phyloP scores from a whole-genome alignment of 2,113 vertebrate genomes.

The Corythoichthys haematopterus region DNA sequence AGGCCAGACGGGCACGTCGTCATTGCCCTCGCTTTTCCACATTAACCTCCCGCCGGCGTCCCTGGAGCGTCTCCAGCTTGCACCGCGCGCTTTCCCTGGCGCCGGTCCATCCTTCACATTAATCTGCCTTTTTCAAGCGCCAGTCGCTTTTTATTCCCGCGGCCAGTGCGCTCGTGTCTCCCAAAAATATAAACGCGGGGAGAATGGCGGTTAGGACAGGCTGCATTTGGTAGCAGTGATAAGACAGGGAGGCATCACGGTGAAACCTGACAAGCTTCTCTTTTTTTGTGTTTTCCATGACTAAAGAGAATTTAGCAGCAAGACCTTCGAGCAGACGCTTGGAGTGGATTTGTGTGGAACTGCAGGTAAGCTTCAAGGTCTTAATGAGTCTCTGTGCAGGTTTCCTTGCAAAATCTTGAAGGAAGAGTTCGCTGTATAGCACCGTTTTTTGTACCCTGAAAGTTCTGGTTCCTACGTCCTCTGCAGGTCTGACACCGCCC shows the following conservation, averaged over 20 bases:
- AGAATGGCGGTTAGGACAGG: constrained; percentile 38
- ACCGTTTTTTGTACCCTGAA: too few relatives aligned
- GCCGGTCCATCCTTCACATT: constrained; percentile 40
- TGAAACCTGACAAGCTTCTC: constrained; percentile 10
- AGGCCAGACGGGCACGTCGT: constrained; percentile 16
- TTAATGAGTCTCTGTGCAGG: background rate
- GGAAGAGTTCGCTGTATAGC: too few relatives aligned
- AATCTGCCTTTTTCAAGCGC: constrained; percentile 36
- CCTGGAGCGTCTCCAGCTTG: constrained; percentile 42
- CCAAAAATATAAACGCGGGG: constrained; percentile 41
- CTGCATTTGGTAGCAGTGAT: constrained; percentile 47
- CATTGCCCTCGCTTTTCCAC: constrained; percentile 24
- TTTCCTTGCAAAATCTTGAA: too few relatives aligned
- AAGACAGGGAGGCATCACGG: constrained; percentile 34
- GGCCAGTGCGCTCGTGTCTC: background rate
- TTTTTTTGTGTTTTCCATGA: constrained; percentile 12
- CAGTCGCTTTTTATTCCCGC: constrained; percentile 8
- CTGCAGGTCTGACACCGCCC: constrained; percentile 89
- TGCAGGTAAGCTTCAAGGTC: constrained; percentile 78
- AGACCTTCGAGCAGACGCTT: constrained; percentile 85
- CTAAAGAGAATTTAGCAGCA: constrained; percentile 75
- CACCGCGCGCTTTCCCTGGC: constrained; percentile 22
- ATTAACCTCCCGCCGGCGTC: constrained; percentile 24
- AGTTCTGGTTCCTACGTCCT: background rate
- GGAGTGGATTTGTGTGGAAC: constrained; percentile 93